These are phyloP conservation scores for Marronus borbonicus DNA, from an alignment of 2,888 invertebrate genomes.

Conservation along the genomic window DNA sequence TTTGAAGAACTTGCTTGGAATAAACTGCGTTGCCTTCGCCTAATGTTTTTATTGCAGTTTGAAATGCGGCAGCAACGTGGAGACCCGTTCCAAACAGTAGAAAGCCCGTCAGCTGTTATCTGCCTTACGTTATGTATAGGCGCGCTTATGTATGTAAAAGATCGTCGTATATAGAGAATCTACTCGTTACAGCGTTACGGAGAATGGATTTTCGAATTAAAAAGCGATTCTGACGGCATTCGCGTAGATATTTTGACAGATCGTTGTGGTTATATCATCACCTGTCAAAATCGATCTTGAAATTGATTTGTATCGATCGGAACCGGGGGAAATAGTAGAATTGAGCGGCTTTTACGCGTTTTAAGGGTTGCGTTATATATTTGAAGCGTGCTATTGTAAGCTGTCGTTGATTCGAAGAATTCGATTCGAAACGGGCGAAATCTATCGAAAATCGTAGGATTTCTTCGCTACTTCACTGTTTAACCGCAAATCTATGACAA, in stretches of 20 bases:
- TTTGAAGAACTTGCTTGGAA: too few species aligned
- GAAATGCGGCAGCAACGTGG: not conserved
- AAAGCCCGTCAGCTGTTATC: conserved; percentile 15
- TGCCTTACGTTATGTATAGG: not conserved
- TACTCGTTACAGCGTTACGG: too few species aligned
- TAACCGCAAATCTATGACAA: conserved; percentile 47
- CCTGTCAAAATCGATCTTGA: not conserved
- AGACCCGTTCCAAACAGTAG: not conserved
- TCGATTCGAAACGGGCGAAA: not conserved
- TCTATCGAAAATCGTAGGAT: not conserved
- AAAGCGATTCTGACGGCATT: too few species aligned
- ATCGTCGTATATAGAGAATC: too few species aligned
- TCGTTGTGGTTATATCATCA: not conserved
- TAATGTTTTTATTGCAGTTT: conserved; percentile 10
- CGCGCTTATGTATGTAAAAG: too few species aligned
- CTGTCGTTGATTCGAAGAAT: not conserved
- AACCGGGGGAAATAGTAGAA: too few species aligned
- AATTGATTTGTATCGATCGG: too few species aligned
- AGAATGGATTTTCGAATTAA: too few species aligned
- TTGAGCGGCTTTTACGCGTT: too few species aligned
- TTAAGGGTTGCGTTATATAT: too few species aligned
- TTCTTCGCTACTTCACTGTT: not conserved
- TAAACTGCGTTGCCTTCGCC: not conserved
- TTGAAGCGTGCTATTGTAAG: not conserved
- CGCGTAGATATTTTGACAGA: not conserved